These are phyloP conservation scores for Loriculus beryllinus DNA, from an alignment of 2,797 vertebrate genomes.

Conservation along the genomic window DNA sequence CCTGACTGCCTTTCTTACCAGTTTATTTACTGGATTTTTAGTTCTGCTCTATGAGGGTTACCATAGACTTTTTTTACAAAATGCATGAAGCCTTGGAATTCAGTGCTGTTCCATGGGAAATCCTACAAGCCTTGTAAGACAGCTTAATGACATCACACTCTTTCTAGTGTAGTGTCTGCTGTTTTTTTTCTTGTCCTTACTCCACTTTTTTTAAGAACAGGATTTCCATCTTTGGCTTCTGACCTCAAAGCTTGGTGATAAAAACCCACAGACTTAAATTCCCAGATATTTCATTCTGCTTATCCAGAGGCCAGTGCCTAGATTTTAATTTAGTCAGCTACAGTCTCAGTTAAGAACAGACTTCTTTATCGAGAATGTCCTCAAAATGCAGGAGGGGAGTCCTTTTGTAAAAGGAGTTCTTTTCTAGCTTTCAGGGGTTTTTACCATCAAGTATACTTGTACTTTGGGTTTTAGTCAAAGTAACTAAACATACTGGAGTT, in stretches of 20 bases:
- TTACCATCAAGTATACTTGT: neutral
- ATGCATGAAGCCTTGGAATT: neutral
- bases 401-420: neutral
- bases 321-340: neutral
- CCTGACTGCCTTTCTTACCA: neutral
- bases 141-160: neutral
- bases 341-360: neutral
- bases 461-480: neutral
- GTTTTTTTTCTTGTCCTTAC: neutral
- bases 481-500: neutral
- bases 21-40: slow-evolving; percentile 8
- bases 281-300: neutral
- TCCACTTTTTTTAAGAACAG: neutral
- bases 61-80: neutral
- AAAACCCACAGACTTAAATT: neutral
- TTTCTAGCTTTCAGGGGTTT: neutral
- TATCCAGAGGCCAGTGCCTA: neutral
- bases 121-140: neutral
- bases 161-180: neutral
- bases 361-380: neutral
- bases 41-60: neutral
- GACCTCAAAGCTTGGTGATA: neutral
- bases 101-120: neutral
- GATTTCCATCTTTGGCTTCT: neutral
- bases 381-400: neutral